These are phyloP conservation scores for Aurelia sp. DNA, from an alignment of 30 jellyfish, hydroid and myxozoan genomes.

Conservation along the genomic window DNA sequence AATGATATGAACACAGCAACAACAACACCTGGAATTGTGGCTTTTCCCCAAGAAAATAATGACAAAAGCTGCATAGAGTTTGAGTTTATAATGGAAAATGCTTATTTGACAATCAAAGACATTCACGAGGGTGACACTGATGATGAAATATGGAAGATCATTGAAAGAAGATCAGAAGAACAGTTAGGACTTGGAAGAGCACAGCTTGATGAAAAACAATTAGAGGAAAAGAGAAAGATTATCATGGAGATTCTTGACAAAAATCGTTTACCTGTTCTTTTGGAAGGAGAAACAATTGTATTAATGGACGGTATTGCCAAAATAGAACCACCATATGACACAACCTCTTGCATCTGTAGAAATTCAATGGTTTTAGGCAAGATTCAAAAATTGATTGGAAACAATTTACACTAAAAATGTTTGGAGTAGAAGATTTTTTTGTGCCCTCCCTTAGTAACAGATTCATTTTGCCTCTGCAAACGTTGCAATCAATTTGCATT, in stretches of 20 bases:
- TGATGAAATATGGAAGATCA: not conserved
- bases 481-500: too few relatives aligned
- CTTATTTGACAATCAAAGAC: conserved; percentile 7
- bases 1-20: too few relatives aligned
- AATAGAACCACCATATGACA: conserved; percentile 56
- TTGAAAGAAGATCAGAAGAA: conserved; percentile 2
- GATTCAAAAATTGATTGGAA: conserved; percentile 29
- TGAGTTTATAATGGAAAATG: conserved; percentile 59
- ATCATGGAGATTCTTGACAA: not conserved
- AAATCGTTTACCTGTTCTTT: conserved; percentile 20
- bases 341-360: conserved; percentile 27
- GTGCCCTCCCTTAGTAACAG: too few relatives aligned
- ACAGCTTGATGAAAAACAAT: not conserved
- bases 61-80: not conserved
- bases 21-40: too few relatives aligned
- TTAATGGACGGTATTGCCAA: conserved; percentile 53
- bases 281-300: conserved; percentile 5
- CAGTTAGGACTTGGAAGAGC: not conserved
- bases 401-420: too few relatives aligned
- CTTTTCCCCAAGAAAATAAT: not conserved
- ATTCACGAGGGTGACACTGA: conserved; percentile 20
- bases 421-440: too few relatives aligned
- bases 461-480: too few relatives aligned
- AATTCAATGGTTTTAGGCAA: conserved; percentile 57
- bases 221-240: conserved; percentile 2